Evolutionary conservation across 1,140 invertebrate species (phyloP).

Genomic region (Reticulitermes speratus): DNA sequence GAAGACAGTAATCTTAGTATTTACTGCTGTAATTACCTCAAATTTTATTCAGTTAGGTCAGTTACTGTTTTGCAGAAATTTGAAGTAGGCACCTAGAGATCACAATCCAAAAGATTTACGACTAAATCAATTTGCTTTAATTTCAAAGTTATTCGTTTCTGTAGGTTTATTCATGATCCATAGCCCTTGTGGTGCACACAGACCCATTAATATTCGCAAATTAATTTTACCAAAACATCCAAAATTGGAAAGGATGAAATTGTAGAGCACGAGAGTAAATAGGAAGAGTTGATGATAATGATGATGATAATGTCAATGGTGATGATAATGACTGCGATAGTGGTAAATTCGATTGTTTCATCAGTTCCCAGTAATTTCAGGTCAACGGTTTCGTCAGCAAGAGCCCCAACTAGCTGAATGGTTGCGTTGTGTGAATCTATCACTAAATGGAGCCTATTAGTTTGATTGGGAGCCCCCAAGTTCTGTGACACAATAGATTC

Average conservation of each 20-base stretch:
- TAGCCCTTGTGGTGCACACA: neutral
- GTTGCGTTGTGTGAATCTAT: neutral
- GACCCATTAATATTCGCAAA: neutral
- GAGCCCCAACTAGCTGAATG: neutral
- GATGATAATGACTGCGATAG: neutral
- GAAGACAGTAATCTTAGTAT: too few relatives aligned
- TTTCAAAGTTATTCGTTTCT: neutral
- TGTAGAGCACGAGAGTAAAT: neutral
- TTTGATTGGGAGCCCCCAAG: neutral
- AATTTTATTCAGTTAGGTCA: too few relatives aligned
- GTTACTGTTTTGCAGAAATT: too few relatives aligned
- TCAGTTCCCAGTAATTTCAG: constrained; percentile 1
- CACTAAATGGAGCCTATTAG: constrained; percentile 1
- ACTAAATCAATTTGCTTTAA: too few relatives aligned
- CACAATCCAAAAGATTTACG: too few relatives aligned
- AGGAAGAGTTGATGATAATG: neutral
- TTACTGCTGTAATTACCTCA: too few relatives aligned
- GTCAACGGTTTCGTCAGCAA: neutral
- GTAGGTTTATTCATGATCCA: neutral
- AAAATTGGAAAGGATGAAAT: neutral
- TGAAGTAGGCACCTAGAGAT: too few relatives aligned
- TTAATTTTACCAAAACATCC: neutral
- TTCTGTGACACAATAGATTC: neutral
- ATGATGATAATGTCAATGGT: neutral
- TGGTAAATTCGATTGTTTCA: constrained; percentile 10